Evolutionary conservation across 1,140 invertebrate species (phyloP).

Genomic region (Argopecten irradians): DNA sequence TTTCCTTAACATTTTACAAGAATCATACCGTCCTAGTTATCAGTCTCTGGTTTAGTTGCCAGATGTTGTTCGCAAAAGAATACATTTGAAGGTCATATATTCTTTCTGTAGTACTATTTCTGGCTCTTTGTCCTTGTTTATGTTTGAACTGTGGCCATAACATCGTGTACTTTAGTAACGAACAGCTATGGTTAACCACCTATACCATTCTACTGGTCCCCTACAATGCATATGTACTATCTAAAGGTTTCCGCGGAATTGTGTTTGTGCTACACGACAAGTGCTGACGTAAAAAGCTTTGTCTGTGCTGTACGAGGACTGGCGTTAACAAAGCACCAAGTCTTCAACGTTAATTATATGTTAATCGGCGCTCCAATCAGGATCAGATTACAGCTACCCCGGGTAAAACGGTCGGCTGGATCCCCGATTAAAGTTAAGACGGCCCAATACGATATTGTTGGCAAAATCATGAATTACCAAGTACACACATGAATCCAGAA

Average conservation of each 20-base stretch:
- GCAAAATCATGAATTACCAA: neutral
- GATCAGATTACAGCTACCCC: neutral
- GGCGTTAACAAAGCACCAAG: neutral
- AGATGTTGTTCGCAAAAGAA: no score
- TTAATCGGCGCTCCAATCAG: neutral
- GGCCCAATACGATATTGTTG: neutral
- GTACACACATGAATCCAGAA: neutral
- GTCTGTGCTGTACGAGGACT: neutral
- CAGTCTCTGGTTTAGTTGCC: no score
- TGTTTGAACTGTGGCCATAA: no score
- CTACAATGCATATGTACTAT: neutral
- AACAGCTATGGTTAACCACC: neutral
- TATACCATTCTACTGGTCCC: neutral
- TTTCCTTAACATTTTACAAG: no score
- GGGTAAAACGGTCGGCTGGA: neutral
- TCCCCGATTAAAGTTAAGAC: neutral
- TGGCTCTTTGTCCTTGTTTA: no score
- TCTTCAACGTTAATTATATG: neutral
- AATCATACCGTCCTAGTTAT: no score
- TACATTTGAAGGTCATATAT: no score
- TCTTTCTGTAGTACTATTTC: no score
- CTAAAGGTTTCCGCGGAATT: neutral
- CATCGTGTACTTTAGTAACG: no score
- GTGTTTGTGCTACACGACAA: neutral
- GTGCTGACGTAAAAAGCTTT: neutral